These are phyloP conservation scores for Apus apus DNA, from an alignment of 2,113 vertebrate genomes.

Conservation along the genomic window DNA sequence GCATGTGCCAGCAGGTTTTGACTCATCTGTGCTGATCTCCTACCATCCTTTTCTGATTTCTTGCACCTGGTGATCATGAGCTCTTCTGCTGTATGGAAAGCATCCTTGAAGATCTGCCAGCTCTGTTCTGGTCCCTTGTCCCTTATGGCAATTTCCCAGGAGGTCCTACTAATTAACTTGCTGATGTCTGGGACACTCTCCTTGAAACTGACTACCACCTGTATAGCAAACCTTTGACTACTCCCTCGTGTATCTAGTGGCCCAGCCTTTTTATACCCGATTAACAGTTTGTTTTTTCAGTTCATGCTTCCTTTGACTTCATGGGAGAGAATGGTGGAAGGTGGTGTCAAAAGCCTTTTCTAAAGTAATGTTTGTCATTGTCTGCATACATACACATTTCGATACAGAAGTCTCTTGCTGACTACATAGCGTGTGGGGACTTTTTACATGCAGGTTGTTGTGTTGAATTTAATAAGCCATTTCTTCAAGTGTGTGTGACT, in stretches of 20 bases:
- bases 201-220: background rate
- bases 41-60: background rate
- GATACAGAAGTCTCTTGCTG: background rate
- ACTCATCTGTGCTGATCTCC: background rate
- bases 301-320: background rate
- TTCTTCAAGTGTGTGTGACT: background rate
- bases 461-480: background rate
- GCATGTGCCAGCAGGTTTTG: too few species aligned
- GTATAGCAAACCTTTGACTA: background rate
- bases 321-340: background rate
- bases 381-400: background rate
- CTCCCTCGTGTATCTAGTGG: background rate
- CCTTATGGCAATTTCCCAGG: background rate
- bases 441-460: background rate
- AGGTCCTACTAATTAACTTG: background rate
- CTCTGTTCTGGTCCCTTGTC: background rate
- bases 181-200: background rate
- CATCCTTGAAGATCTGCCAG: background rate
- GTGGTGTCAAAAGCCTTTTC: background rate
- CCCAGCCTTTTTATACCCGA: background rate
- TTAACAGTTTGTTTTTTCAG: background rate
- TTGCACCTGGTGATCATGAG: background rate
- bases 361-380: background rate
- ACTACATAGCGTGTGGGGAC: accelerated
- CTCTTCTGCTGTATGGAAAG: background rate